Evolutionary conservation across 30 jellyfish, hydroid and myxozoan genomes (phyloP), one percentile per base, ranked within the genome.

Genomic region (Pelagia noctiluca): DNA sequence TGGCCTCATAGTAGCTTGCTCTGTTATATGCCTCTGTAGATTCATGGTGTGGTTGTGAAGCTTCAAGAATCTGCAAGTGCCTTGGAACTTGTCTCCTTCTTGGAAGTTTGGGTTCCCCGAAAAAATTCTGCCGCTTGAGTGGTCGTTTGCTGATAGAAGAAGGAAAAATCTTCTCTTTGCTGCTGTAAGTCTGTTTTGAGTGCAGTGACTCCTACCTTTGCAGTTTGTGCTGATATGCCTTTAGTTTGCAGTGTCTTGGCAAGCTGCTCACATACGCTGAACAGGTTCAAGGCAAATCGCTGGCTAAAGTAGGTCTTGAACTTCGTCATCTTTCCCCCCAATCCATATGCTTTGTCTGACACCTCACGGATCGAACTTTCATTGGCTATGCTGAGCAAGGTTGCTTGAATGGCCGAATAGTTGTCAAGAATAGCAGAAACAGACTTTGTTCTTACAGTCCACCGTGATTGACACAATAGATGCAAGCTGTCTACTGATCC

Each of bases 181-280:
- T 70, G 82, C 73, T 70, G 82, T 29, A 70, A n/a, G 47, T 42
- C 35, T 35, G 18, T 36, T 70, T 42, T 70, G 65, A 70, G 82
- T 30, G 82, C 73, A 35, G 36, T 42, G 73, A 70, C 82, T 13
- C 82, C 82, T 2, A 35, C 35, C 82, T 30, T 70, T 30, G 82
- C 36, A 13, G 35, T 70, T n/a, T 70, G 82, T 35, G 82, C 82
- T 16, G 7, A 16, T 4, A 63, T 63, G 76, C 48, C 48, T 21
- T 63, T 63, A 10, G 49, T 29, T 28, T 63, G 76, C 76, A 63
- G 48, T 63, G 76, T 63, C 33, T 23, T 63, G 4, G 76, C 76
- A 63, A 63, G 76, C 76, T 63, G 76, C 76, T 63, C 76, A 29
- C 49, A 63, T n/a, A 63, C 76, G 48, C 76, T 63, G 76, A 63